Base-by-base conservation (phyloP, 1,140 invertebrate genomes). In the Zaprionus kolodkinae region DNA sequence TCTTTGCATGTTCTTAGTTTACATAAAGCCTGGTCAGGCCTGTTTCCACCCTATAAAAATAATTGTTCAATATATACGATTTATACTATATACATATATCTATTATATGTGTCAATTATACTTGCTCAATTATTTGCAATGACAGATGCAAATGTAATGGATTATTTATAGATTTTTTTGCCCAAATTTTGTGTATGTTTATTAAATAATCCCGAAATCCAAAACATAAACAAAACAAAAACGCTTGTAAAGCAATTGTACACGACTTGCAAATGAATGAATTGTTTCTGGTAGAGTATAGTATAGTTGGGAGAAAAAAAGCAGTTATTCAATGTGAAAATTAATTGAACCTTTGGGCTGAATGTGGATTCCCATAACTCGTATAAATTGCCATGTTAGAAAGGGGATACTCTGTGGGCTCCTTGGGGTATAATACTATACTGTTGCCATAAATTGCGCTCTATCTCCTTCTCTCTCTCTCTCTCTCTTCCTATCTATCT, bases 381-480 rank as follows among this genome's bases (percentile, higher is more conserved):
- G 30, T 59, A 68, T 73, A 73, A 73, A 73, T 61, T 48, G 71
- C 54, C 36, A 45, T 68, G 55, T 73, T 74, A 74, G 72, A 57
- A 48, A 15, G 55, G 30, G 65, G 30, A 36, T 21, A 12, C 38
- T 11, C 38, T 21, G 21, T 21, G 21, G 21, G 10, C 43, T 62
- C 25, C 35, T 11, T 21, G 38, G 27, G 67, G 52, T 48, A 60
- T 68, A 55, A 73, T 68, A 68, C 38, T 35, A 30, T 54, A 21
- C 68, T 61, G 30, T 12, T 50, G 64, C 38, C 40, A 69, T 73
- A 73, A 73, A 73, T 69, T 73, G 71, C 43, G 45, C 45, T 50
- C 10, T 12, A 50, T 21, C 45, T 50, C 40, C 15, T n/a, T 15
- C n/a, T 25, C 17, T 50, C 15, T 48, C 45, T 52, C 30, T 66